These are phyloP conservation scores for Rhadinocentrus ornatus DNA, from an alignment of 2,797 vertebrate genomes.

Conservation along the genomic window DNA sequence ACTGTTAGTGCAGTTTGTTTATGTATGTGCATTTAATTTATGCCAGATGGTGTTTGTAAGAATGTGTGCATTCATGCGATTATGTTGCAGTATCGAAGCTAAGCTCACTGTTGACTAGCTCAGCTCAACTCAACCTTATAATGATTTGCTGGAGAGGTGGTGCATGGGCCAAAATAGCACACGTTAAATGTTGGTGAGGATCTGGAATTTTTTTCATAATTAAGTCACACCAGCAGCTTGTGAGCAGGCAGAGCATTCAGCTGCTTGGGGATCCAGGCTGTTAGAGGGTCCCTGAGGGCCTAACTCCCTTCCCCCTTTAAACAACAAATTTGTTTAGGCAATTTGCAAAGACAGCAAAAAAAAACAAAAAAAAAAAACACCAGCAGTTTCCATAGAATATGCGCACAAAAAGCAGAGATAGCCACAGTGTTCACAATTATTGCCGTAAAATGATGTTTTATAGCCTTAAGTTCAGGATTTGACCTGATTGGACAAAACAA, in stretches of 20 bases:
- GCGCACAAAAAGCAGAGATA: background rate
- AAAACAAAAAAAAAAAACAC: background rate
- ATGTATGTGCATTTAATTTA: conserved; percentile 1
- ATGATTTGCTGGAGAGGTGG: conserved; percentile 4
- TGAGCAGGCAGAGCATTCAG: background rate
- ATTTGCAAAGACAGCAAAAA: background rate
- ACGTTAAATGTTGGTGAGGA: conserved; percentile 1
- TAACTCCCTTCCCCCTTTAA: conserved; percentile 1
- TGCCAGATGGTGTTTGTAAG: background rate
- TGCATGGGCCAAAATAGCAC: conserved; percentile 8
- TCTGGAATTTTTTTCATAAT: background rate
- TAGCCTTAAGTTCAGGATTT: background rate
- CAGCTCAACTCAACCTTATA: conserved; percentile 1
- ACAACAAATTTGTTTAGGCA: background rate
- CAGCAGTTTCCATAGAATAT: background rate
- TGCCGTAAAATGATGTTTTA: background rate
- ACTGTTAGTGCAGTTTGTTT: conserved; percentile 5
- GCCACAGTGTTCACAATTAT: background rate
- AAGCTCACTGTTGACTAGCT: conserved; percentile 6
- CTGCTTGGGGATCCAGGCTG: background rate
- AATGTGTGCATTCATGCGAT: conserved; percentile 12
- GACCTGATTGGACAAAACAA: background rate
- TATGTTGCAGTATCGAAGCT: background rate
- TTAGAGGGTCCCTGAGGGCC: background rate
- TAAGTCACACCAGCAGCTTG: conserved; percentile 10